Evolutionary conservation across 2,888 invertebrate genomes (phyloP).

Genomic region (Agrilus cyanescens): DNA sequence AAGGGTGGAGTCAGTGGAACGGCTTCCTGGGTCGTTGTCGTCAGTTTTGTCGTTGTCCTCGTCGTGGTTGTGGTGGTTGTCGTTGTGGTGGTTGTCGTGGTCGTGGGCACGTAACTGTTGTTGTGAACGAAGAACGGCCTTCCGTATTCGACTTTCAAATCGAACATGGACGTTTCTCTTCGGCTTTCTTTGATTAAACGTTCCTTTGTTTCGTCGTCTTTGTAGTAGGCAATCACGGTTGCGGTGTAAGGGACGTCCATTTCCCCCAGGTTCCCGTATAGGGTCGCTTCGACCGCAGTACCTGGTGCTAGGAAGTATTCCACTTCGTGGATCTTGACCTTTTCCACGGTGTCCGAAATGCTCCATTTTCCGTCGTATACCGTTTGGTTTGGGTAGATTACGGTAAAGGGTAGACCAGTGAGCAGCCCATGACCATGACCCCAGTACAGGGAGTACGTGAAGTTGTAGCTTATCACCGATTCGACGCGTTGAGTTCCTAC

Average conservation of each 20-base stretch:
- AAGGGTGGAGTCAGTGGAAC: constrained; percentile 32
- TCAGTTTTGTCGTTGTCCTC: constrained; percentile 40
- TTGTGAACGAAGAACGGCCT: constrained; percentile 66
- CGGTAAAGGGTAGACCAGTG: constrained; percentile 54
- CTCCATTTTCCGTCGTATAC: constrained; percentile 58
- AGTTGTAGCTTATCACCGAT: constrained; percentile 61
- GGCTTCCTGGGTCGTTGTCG: constrained; percentile 47
- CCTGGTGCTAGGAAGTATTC: constrained; percentile 53
- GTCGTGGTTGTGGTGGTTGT: constrained; percentile 39
- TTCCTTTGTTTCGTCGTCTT: constrained; percentile 45
- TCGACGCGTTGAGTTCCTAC: constrained; percentile 49
- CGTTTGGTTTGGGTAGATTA: constrained; percentile 47
- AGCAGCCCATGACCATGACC: constrained; percentile 65
- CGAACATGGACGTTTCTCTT: constrained; percentile 52
- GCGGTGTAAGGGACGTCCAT: constrained; percentile 65
- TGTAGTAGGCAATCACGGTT: constrained; percentile 56
- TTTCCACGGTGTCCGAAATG: constrained; percentile 37
- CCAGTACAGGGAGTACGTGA: constrained; percentile 63
- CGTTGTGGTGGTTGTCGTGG: constrained; percentile 48
- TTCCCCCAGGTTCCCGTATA: constrained; percentile 60
- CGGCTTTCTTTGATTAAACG: constrained; percentile 51
- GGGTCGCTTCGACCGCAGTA: constrained; percentile 71
- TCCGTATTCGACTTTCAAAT: constrained; percentile 61
- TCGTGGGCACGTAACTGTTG: constrained; percentile 66
- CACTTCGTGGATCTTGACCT: constrained; percentile 50